Evolutionary conservation across 2,113 vertebrate genomes (phyloP), one percentile per base, ranked within the genome.

Genomic region (Macaca mulatta): DNA sequence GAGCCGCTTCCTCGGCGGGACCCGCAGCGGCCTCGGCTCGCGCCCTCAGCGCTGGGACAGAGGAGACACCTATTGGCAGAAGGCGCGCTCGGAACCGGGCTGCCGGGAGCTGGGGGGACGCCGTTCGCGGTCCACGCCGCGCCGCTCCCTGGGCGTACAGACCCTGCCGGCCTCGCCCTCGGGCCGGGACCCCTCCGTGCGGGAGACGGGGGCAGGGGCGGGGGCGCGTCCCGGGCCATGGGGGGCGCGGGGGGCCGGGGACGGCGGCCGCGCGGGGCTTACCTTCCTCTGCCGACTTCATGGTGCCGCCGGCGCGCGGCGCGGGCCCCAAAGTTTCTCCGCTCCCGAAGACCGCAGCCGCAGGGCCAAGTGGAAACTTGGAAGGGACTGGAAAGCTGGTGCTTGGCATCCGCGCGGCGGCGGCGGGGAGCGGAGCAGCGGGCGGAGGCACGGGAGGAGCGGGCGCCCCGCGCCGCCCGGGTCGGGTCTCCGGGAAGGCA

Each of bases 281-380:
- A 99, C 99, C 99, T 99, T 99, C 99, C 97, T 99, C 99, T 87
- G 99, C 99, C 88, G 99, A 99, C 98, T 99, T 99, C 99, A 99
- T 99, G 40, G 98, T 98, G 98, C 98, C 79, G 93, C 94, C 43
- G 92, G 93, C 78, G 92, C 88, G 92, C 96, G 98, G 98, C 97
- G 99, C 98, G 98, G 98, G 98, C 94, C 97, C 98, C 93, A 83
- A 97, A 91, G 98, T 98, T 98, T 99, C 97, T 97, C 94, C 91
- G 89, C 98, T 98, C 94, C 98, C 98, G 98, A 98, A 96, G 97
- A 93, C 97, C 78, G 98, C 95, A 84, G 98, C 97, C 97, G 97
- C 96, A 98, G 99, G 98, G 98, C 99, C 99, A 97, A 99, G 98
- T 97, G 98, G 98, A 97, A 99, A 99, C 98, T 98, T 99, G 98